These are phyloP conservation scores for Trissolcus japonicus DNA, from an alignment of 2,888 invertebrate species.

Conservation along the genomic window DNA sequence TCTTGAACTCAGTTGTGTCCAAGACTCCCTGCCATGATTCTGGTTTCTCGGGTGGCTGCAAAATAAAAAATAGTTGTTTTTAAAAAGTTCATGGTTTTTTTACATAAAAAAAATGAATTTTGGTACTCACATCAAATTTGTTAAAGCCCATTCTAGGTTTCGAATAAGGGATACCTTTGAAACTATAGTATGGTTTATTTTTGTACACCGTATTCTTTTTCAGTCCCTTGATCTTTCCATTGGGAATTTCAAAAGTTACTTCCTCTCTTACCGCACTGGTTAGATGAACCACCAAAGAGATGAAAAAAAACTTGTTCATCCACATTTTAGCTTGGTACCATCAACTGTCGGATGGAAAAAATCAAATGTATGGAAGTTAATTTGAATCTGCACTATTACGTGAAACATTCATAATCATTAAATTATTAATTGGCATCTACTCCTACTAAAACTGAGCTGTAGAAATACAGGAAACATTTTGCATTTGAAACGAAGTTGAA, in stretches of 20 bases:
- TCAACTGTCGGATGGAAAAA: too few species aligned
- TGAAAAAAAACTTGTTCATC: too few species aligned
- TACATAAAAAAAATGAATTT: neutral
- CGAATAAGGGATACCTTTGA: constrained; percentile 71
- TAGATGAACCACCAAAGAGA: too few species aligned
- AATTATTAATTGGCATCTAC: too few species aligned
- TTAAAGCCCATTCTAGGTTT: constrained; percentile 66
- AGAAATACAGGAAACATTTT: too few species aligned
- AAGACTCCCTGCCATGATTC: constrained; percentile 68
- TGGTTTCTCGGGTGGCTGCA: constrained; percentile 63
- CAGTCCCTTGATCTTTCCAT: constrained; percentile 67
- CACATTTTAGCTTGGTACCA: too few species aligned
- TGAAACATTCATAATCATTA: too few species aligned
- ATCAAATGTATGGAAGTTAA: too few species aligned
- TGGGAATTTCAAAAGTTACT: constrained; percentile 63
- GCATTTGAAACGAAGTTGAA: too few species aligned
- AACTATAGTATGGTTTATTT: constrained; percentile 66
- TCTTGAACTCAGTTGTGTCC: constrained; percentile 67
- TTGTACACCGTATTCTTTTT: constrained; percentile 63
- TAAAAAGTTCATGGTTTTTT: neutral
- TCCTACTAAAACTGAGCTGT: too few species aligned
- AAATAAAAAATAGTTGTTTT: neutral
- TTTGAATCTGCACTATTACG: too few species aligned
- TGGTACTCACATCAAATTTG: constrained; percentile 67
- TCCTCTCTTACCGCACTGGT: constrained; percentile 15